Evolutionary conservation across 1,140 invertebrate species (phyloP), one percentile per base, ranked within the genome.

Genomic region (Trachymyrmex cornetzi): DNA sequence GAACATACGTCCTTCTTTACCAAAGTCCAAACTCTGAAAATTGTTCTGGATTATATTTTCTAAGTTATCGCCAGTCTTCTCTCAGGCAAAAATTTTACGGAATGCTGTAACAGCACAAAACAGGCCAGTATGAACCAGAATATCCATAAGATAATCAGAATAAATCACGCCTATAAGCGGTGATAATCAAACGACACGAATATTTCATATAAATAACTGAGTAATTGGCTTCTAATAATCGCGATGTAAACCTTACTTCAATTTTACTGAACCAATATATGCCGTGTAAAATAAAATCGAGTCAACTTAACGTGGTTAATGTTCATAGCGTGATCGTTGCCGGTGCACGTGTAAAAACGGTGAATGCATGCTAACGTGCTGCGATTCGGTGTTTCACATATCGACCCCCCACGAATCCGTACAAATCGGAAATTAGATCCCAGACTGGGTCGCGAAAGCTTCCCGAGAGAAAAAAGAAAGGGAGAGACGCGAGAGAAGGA

Each of bases 381-480:
- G 86, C 88, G 86, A 85, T 63, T 85, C 85, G 84, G 87, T 85
- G 72, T 89, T 90, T 77, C 75, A 77, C 87, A 72, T 86, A 85
- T 91, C 89, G 92, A 89, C 91, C 91, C 92, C 92, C 92, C 88
- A 91, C 77, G 87, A 92, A 88, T 79, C n/a, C 63, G 81, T 91
- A 91, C 87, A 92, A 93, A 92, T 93, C 91, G 89, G 90, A 91
- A 88, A 88, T 86, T 89, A 91, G 88, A 88, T 89, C 86, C 87
- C 81, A 71, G 27, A 67, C 77, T 53, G 85, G 87, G 75, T 86
- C 87, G 63, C 72, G 82, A 57, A 22, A n/a, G 50, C 22, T 66
- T 48, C 3, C 14, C 22, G 16, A 19, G 24, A 14, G 27, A 44
- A 22, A 19, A 30, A 48, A 16, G 38, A 27, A 16, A 27, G 19